These are phyloP conservation scores for Arothron firmamentum DNA, from an alignment of 2,113 vertebrate species.

Conservation along the genomic window DNA sequence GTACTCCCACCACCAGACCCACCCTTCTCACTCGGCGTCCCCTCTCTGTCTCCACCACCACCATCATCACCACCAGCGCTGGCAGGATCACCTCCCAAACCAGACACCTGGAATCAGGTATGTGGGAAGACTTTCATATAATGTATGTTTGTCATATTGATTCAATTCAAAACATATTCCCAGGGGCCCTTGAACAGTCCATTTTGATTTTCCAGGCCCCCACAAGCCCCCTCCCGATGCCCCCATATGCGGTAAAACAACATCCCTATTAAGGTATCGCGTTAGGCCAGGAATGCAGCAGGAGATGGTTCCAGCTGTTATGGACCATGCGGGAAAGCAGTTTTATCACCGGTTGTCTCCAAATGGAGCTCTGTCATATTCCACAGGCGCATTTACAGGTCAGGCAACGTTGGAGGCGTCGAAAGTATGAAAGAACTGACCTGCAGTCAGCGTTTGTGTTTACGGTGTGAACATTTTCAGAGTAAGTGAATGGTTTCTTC, in stretches of 20 bases:
- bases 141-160: too few relatives aligned
- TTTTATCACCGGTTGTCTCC: constrained; percentile 2
- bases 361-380: not conserved
- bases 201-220: not conserved
- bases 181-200: too few relatives aligned
- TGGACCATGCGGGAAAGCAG: not conserved
- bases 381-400: too few relatives aligned
- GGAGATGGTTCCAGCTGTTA: constrained; percentile 1
- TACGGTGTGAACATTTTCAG: too few relatives aligned
- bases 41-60: constrained; percentile 79
- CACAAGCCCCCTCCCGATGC: not conserved
- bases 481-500: too few relatives aligned
- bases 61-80: constrained; percentile 77
- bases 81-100: constrained; percentile 90
- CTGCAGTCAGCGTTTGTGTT: too few relatives aligned
- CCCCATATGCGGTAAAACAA: not conserved
- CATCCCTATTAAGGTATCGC: constrained; percentile 6
- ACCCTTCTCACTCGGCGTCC: constrained; percentile 60
- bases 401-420: too few relatives aligned
- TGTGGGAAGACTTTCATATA: not conserved
- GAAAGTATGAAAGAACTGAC: too few relatives aligned
- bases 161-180: too few relatives aligned
- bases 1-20: constrained; percentile 58
- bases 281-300: constrained; percentile 7
- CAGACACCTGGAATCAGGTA: constrained; percentile 83